Base-by-base conservation (phyloP, 2,113 vertebrate genomes). In the Kryptolebias marmoratus region DNA sequence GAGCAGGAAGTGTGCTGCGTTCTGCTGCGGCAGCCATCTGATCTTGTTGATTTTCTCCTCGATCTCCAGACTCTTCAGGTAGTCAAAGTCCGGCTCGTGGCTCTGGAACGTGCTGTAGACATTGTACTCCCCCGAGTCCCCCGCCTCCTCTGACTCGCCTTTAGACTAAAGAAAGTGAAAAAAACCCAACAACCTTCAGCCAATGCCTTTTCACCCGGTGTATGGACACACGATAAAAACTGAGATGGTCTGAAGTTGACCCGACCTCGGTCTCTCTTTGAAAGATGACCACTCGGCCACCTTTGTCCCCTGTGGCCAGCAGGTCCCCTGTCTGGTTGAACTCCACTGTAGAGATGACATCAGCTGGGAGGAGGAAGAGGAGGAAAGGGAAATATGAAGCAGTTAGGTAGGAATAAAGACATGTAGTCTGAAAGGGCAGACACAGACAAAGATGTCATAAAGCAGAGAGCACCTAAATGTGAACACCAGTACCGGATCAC, bases 81-180 rank as follows among this genome's bases (percentile, higher is more conserved):
- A 99, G 91, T 99, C 97, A 73, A 99, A 99, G 93, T 98, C 97
- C 0, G 97, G 97, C 90, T 99, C 97, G 18, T 98, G 97, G 91
- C 97, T 99, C 96, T 99, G 97, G 94, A 99, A 99, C 18, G 97
- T 98, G 94, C 97, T 99, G 92, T 99, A 99, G 90, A 99, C 97
- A 71, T 99, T 98, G 64, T 99, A 99, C 84, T 99, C 97, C 15
- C 97, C 97, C 55, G 96, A 97, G 92, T 94, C 95, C 74, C 94
- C 94, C 30, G 94, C 93, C 91, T 94, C 95, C 82, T 96, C 95
- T 61, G 91, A 91, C 76, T 96, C 95, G 79, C 94, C 95, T 93
- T 98, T 99, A 69, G 93, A 93, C 97, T 99, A n/a, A 14, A 69
- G 30, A 71, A 1, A 44, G 30, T 22, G 14, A n/a, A 52, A 15